Conservation (phyloP, 2,888 invertebrate genomes). For the Allolobophora icterica region DNA sequence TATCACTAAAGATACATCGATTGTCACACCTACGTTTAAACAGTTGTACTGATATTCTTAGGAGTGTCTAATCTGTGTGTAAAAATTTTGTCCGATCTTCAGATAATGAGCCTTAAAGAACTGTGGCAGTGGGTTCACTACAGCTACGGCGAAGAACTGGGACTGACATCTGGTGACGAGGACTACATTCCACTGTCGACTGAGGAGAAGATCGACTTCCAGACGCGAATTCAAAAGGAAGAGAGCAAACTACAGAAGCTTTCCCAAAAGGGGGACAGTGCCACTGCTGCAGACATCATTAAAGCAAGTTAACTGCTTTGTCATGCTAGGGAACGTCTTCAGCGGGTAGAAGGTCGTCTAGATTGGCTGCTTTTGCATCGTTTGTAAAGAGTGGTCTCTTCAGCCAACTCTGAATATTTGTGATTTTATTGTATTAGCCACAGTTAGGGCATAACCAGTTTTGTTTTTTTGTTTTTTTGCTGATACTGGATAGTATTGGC, state of each 20-base stretch:
- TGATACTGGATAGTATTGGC: no score
- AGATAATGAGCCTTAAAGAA: slow-evolving; percentile 80
- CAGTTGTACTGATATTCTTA: no score
- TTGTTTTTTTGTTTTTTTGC: no score
- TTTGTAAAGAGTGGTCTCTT: no score
- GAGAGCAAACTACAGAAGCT: slow-evolving; percentile 19
- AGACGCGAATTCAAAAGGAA: neutral
- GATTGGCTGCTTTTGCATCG: no score
- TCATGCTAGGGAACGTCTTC: neutral
- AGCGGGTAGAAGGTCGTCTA: no score
- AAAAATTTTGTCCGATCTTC: slow-evolving; percentile 42
- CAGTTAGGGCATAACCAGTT: no score
- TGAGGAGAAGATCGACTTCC: slow-evolving; percentile 32
- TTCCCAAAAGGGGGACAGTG: neutral
- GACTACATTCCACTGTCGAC: slow-evolving; percentile 32
- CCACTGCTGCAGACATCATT: neutral
- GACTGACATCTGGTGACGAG: slow-evolving; percentile 79
- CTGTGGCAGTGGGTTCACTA: slow-evolving; percentile 90
- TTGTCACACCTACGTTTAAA: no score
- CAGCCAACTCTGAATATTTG: no score
- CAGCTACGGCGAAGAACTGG: slow-evolving; percentile 91
- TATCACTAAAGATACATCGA: no score
- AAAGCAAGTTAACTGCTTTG: neutral
- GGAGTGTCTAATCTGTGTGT: no score
- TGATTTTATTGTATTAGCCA: no score